A percentile compares a stretch with the other conserved stretches of the same genome.
These are phyloP conservation scores for Rutpela maculata DNA, from an alignment of 2,888 invertebrate genomes.

Conservation along the genomic window DNA sequence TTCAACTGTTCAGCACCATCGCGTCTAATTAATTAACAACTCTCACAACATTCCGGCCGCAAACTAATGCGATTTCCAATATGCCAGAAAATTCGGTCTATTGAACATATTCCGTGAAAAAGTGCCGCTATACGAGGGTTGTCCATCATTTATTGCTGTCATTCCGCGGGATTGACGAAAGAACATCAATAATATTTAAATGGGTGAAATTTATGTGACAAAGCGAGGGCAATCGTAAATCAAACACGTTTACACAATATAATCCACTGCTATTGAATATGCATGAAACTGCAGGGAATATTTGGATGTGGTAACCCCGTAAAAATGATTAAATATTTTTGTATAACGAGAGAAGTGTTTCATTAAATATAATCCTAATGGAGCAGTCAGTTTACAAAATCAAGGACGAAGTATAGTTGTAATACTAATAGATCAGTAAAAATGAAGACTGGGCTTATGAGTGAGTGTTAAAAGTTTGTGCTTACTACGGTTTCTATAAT, in stretches of 20 bases:
- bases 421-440: too few relatives aligned
- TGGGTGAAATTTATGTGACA: conserved; percentile 22
- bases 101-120: conserved; percentile 14
- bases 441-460: too few relatives aligned
- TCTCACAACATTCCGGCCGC: conserved; percentile 33
- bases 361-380: too few relatives aligned
- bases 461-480: too few relatives aligned
- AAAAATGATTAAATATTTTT: background rate
- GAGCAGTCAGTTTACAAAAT: too few relatives aligned
- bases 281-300: background rate
- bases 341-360: too few relatives aligned
- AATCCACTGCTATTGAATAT: background rate
- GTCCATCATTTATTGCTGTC: conserved; percentile 28
- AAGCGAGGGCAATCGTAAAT: conserved; percentile 10
- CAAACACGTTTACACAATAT: conserved; percentile 5
- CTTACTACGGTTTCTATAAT: too few relatives aligned
- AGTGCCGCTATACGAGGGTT: background rate
- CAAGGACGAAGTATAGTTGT: too few relatives aligned
- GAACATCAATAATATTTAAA: conserved; percentile 21
- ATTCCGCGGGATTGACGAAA: background rate
- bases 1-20: conserved; percentile 45
- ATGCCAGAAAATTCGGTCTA: conserved; percentile 30
- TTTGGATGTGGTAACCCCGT: background rate
- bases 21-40: conserved; percentile 49
- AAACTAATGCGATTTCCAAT: conserved; percentile 44